Evolutionary conservation across 1,140 invertebrate species (phyloP).

Genomic region (Polypedilum pembai): DNA sequence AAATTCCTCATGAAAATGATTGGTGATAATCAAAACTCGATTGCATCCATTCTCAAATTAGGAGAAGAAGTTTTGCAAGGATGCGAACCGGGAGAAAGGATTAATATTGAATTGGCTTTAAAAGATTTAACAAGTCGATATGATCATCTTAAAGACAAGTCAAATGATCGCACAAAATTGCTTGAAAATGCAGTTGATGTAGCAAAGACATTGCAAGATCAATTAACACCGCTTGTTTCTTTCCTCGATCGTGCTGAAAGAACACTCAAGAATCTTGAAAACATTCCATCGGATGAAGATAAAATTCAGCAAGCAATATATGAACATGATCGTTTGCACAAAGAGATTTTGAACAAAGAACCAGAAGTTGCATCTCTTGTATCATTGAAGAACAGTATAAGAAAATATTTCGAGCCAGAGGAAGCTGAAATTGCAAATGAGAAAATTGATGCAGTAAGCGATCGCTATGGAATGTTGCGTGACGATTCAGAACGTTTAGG

Average conservation of each 20-base stretch:
- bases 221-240: conserved; percentile 72
- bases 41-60: conserved; percentile 80
- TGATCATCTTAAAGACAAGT: conserved; percentile 68
- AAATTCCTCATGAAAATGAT: conserved; percentile 97
- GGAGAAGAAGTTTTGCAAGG: conserved; percentile 79
- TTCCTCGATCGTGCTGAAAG: conserved; percentile 87
- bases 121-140: conserved; percentile 79
- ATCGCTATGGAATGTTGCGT: conserved; percentile 75
- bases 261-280: conserved; percentile 78
- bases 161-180: conserved; percentile 74
- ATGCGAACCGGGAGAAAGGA: conserved; percentile 72
- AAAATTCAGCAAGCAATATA: conserved; percentile 81
- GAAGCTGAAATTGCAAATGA: conserved; percentile 79
- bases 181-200: conserved; percentile 84
- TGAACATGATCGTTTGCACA: conserved; percentile 77
- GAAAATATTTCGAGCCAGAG: conserved; percentile 88
- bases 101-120: conserved; percentile 79
- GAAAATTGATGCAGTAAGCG: conserved; percentile 74
- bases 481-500: conserved; percentile 77
- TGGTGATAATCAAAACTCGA: conserved; percentile 83
- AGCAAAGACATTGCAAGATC: conserved; percentile 83
- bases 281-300: conserved; percentile 87
- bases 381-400: conserved; percentile 76
- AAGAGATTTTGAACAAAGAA: conserved; percentile 79
- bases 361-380: conserved; percentile 79